A percentile compares a stretch with the other conserved stretches of the same genome.
Conservation (phyloP, 1,140 invertebrate genomes). For the Pseudobourletiella spinata region DNA sequence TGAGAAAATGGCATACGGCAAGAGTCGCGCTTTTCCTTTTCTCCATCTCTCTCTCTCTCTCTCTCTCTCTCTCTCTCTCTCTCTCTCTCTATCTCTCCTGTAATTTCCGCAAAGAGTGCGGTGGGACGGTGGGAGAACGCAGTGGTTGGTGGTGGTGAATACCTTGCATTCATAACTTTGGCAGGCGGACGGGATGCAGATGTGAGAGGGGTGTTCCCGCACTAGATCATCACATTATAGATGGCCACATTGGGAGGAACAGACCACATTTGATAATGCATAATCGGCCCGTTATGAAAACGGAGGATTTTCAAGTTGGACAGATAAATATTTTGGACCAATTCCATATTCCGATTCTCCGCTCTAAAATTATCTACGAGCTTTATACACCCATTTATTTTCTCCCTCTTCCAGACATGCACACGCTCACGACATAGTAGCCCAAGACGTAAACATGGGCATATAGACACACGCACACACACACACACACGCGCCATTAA, state of each 20-base stretch:
- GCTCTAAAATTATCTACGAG: conserved; percentile 6
- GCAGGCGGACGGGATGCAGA: neutral
- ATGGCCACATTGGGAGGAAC: neutral
- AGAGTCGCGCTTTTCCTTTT: too few relatives aligned
- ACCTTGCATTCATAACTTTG: neutral
- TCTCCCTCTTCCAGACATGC: neutral
- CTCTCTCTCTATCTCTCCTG: too few relatives aligned
- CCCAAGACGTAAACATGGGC: neutral
- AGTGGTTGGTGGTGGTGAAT: neutral
- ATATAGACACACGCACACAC: neutral
- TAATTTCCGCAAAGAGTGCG: neutral
- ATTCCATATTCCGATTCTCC: neutral
- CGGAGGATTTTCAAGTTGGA: neutral
- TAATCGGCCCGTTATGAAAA: conserved; percentile 11
- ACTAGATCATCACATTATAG: neutral
- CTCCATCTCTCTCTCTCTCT: too few relatives aligned
- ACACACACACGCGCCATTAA: neutral
- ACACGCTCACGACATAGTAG: neutral
- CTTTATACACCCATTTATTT: neutral
- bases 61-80: too few relatives aligned
- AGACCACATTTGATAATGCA: neutral
- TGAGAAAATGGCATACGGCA: too few relatives aligned
- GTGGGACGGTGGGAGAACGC: neutral
- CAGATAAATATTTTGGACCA: conserved; percentile 7
- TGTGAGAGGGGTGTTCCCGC: neutral